These are phyloP conservation scores for Phalloptychus januarius DNA, from an alignment of 2,797 vertebrate genomes.

Conservation along the genomic window DNA sequence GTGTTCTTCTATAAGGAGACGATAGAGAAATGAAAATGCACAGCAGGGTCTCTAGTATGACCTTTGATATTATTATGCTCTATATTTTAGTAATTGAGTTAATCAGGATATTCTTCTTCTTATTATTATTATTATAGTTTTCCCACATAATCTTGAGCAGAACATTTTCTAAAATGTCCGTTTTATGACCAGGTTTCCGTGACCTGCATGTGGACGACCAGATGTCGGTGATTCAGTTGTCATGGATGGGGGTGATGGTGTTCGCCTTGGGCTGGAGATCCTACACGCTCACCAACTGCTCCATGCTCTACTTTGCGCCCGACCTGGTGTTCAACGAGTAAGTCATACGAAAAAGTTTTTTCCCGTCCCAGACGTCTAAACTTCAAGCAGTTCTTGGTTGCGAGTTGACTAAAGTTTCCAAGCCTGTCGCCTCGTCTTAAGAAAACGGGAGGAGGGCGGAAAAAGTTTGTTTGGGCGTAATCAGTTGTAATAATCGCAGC, in stretches of 20 bases:
- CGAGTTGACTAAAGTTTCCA: slow-evolving; percentile 20
- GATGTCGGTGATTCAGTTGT: slow-evolving; percentile 95
- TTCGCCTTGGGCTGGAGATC: slow-evolving; percentile 95
- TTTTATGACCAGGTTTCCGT: slow-evolving; percentile 87
- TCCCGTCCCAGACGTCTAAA: background rate
- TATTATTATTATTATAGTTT: background rate
- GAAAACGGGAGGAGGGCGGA: background rate
- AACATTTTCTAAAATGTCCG: background rate
- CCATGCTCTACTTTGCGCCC: slow-evolving; percentile 95
- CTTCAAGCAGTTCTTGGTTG: background rate
- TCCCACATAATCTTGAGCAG: background rate
- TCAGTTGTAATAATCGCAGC: slow-evolving; percentile 7
- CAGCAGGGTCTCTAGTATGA: background rate
- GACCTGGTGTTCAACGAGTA: slow-evolving; percentile 98
- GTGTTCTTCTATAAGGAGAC: slow-evolving; percentile 34
- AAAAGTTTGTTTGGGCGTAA: slow-evolving; percentile 18
- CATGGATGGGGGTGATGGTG: slow-evolving; percentile 97
- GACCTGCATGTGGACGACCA: slow-evolving; percentile 93
- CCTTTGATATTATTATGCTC: background rate
- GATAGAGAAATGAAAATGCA: slow-evolving; percentile 8
- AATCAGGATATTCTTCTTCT: background rate
- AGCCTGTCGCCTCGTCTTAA: background rate
- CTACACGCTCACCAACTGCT: slow-evolving; percentile 91
- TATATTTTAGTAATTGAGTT: background rate
- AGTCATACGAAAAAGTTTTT: slow-evolving; percentile 63